Conservation (phyloP, 1,140 invertebrate genomes). For the Aphaenogaster floridana region DNA sequence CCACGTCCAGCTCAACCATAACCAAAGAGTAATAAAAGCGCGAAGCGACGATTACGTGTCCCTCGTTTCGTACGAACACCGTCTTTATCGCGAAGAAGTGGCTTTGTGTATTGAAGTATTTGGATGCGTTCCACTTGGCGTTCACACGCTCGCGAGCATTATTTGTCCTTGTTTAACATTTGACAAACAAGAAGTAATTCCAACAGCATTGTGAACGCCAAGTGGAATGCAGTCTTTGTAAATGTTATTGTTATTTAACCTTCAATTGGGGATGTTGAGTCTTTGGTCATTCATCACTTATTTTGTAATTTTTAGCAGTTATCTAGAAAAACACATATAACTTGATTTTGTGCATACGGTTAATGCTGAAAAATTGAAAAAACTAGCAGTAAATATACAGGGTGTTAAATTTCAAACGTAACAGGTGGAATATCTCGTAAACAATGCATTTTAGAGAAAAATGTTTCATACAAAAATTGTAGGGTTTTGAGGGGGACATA, state of each 20-base stretch:
- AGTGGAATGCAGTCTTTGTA: too few relatives aligned
- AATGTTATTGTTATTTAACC: not conserved
- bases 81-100: not conserved
- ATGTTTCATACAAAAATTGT: too few relatives aligned
- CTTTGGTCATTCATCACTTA: not conserved
- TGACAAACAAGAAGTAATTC: too few relatives aligned
- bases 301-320: not conserved
- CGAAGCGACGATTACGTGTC: not conserved
- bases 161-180: too few relatives aligned
- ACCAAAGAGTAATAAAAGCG: not conserved
- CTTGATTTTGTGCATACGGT: not conserved
- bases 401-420: too few relatives aligned
- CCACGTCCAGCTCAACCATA: too few relatives aligned
- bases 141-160: too few relatives aligned
- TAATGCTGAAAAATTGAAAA: not conserved
- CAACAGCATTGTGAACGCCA: too few relatives aligned
- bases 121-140: not conserved
- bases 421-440: too few relatives aligned
- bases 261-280: not conserved
- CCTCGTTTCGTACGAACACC: not conserved
- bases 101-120: not conserved
- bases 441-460: too few relatives aligned
- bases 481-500: too few relatives aligned
- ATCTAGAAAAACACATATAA: not conserved
- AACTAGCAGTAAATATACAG: too few relatives aligned